Conservation (phyloP, 2,888 invertebrate genomes). For the Nomada goodeniana region DNA sequence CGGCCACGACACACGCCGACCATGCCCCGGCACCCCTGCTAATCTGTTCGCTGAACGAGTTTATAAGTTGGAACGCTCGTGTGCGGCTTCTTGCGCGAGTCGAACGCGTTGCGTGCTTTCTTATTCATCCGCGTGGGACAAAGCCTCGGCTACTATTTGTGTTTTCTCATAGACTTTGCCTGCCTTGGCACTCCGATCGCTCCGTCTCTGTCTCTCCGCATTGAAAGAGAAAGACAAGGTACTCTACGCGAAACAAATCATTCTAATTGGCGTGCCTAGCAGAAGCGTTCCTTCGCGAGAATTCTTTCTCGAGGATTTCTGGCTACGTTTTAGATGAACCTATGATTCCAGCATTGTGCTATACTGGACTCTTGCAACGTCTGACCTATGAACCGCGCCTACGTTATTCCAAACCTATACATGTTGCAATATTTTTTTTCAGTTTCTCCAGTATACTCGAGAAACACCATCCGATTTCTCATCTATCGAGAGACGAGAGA, state of each 20-base stretch:
- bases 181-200: background rate
- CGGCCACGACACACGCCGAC: constrained; percentile 36
- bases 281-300: too few relatives aligned
- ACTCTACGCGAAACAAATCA: background rate
- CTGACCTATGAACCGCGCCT: too few relatives aligned
- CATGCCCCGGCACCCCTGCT: constrained; percentile 27
- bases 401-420: too few relatives aligned
- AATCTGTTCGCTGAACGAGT: constrained; percentile 58
- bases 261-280: background rate
- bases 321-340: too few relatives aligned
- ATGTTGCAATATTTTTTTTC: too few relatives aligned
- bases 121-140: constrained; percentile 18
- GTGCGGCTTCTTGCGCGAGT: constrained; percentile 26
- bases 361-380: too few relatives aligned
- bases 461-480: too few relatives aligned
- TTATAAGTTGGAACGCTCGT: constrained; percentile 58
- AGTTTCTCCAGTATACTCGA: too few relatives aligned
- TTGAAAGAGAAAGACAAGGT: background rate
- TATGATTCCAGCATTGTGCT: too few relatives aligned
- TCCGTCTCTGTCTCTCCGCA: too few relatives aligned
- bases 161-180: constrained; percentile 1
- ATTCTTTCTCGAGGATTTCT: too few relatives aligned
- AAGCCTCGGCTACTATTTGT: background rate
- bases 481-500: too few relatives aligned
- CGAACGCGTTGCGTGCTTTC: constrained; percentile 11